These are phyloP conservation scores for Eupithecia tripunctaria DNA, from an alignment of 2,888 invertebrate species.

Conservation along the genomic window DNA sequence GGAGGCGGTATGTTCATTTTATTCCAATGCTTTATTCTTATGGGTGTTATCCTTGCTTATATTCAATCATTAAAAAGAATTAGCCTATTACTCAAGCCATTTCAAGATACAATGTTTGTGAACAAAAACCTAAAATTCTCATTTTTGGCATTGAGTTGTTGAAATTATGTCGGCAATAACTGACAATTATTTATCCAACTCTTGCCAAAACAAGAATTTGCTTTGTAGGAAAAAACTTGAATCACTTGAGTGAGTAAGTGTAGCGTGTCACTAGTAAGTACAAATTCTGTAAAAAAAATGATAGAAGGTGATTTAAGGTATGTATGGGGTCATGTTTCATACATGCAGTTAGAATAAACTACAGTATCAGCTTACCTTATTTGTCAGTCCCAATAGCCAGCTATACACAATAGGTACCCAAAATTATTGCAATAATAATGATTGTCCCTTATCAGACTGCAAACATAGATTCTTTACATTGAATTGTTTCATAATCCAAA, in stretches of 20 bases:
- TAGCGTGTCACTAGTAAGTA: no score
- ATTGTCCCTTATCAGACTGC: not conserved
- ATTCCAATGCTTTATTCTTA: not conserved
- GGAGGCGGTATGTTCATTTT: constrained; percentile 44
- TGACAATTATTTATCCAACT: no score
- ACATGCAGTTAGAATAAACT: not conserved
- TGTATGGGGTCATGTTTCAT: not conserved
- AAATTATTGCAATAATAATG: not conserved
- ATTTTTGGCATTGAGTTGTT: not conserved
- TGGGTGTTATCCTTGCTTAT: not conserved
- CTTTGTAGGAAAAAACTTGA: not conserved
- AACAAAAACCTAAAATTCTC: not conserved
- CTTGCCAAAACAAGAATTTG: no score
- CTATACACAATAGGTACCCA: not conserved
- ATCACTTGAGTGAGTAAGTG: no score
- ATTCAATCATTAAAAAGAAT: not conserved
- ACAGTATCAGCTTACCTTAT: not conserved
- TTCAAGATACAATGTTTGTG: not conserved
- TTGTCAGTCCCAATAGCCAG: not conserved
- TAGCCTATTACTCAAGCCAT: not conserved
- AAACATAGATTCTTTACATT: not conserved
- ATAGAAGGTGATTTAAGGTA: not conserved
- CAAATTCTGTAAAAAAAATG: no score
- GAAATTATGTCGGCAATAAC: not conserved
- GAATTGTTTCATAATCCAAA: constrained; percentile 13